phyloP scores from a whole-genome alignment of 2,113 vertebrate genomes.

The Porphyrio hochstetteri region DNA sequence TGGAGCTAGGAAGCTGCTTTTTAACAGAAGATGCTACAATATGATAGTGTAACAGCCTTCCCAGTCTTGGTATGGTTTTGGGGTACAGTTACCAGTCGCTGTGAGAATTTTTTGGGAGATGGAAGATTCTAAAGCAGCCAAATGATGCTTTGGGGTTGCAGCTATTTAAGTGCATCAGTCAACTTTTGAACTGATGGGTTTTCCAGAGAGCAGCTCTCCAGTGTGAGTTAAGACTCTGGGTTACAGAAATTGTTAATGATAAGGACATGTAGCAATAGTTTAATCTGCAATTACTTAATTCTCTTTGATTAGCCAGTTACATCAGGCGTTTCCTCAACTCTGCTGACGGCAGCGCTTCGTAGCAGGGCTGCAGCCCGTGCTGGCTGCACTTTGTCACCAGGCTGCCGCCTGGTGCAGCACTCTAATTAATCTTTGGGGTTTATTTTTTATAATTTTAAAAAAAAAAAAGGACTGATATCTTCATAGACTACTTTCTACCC shows the following conservation, averaged over 20 bases:
- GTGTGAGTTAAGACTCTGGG: conserved; percentile 33
- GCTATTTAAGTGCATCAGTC: background rate
- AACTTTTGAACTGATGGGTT: background rate
- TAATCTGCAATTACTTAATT: conserved; percentile 39
- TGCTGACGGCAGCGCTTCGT: background rate
- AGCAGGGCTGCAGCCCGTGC: background rate
- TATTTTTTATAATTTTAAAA: background rate
- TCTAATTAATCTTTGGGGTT: background rate
- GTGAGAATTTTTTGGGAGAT: background rate
- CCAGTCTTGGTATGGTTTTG: accelerated
- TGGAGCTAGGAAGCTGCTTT: background rate
- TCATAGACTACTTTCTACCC: background rate
- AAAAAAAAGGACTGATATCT: background rate
- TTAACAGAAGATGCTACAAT: background rate
- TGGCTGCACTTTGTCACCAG: background rate
- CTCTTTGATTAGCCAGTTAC: conserved; percentile 23
- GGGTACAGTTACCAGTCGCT: background rate
- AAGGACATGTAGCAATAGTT: conserved; percentile 30
- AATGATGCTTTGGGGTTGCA: background rate
- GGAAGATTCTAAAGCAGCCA: background rate
- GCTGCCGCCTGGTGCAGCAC: background rate
- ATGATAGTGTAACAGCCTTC: background rate
- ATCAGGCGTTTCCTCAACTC: conserved; percentile 5
- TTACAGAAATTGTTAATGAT: conserved; percentile 55
- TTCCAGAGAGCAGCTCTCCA: conserved; percentile 33